Percentiles rank a stretch among this genome's conserved stretches.
Conservation (phyloP, 2,888 invertebrate genomes). For the Cheilosia vernalis region DNA sequence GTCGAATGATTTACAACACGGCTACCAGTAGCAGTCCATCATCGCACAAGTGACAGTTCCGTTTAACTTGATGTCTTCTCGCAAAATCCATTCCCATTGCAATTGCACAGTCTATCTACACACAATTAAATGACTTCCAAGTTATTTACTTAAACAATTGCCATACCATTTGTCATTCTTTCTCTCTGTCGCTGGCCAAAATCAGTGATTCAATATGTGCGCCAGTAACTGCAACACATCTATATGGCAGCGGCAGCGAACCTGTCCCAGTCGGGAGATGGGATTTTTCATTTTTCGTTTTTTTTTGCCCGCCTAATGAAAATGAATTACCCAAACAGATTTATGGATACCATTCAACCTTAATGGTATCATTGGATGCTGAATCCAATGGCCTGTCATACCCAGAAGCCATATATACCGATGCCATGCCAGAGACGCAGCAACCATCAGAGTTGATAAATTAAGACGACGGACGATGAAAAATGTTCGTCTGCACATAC, state of each 20-base stretch:
- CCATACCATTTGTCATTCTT: constrained; percentile 54
- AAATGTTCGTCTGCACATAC: constrained; percentile 45
- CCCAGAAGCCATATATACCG: constrained; percentile 34
- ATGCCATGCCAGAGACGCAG: not conserved
- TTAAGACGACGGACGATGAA: constrained; percentile 69
- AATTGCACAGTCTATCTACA: constrained; percentile 47
- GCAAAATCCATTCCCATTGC: constrained; percentile 29
- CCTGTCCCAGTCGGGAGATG: constrained; percentile 42
- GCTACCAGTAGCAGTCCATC: constrained; percentile 50
- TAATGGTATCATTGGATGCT: constrained; percentile 70
- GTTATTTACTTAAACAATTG: constrained; percentile 58
- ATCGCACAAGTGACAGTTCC: constrained; percentile 66
- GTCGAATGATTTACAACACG: constrained; percentile 48
- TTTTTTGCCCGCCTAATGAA: constrained; percentile 68
- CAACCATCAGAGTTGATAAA: constrained; percentile 60
- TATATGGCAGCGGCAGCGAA: constrained; percentile 23
- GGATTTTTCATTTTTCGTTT: constrained; percentile 48
- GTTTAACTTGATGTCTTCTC: constrained; percentile 53
- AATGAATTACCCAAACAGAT: constrained; percentile 73
- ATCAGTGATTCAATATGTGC: not conserved
- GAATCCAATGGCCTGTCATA: constrained; percentile 66
- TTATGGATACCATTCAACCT: constrained; percentile 71
- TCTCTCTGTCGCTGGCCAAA: constrained; percentile 12
- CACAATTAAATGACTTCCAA: constrained; percentile 53
- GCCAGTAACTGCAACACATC: not conserved